Percentiles rank a stretch among this genome's conserved stretches.
These are phyloP conservation scores for Athrips mouffetella DNA, from an alignment of 2,888 invertebrate species.

Conservation along the genomic window DNA sequence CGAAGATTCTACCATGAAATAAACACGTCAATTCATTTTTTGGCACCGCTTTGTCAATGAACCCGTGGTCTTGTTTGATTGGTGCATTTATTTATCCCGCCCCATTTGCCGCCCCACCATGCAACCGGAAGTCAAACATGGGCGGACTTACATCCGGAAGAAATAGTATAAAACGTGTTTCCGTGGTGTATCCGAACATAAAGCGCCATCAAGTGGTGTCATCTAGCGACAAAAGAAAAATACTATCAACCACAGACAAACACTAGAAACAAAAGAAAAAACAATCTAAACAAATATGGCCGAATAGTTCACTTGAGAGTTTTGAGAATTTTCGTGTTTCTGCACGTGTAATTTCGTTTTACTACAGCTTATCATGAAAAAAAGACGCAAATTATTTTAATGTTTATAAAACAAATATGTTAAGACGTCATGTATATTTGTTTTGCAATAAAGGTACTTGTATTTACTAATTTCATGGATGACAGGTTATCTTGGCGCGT, in stretches of 20 bases:
- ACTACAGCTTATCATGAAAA: constrained; percentile 13
- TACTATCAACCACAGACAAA: neutral
- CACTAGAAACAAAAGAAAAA: neutral
- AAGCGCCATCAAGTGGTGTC: too few species aligned
- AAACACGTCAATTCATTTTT: constrained; percentile 59
- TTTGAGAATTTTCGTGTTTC: neutral
- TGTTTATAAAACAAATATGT: constrained; percentile 29
- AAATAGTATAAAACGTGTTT: neutral
- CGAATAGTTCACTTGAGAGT: neutral
- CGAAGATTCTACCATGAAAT: constrained; percentile 32
- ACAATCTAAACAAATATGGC: constrained; percentile 2
- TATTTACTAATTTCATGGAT: constrained; percentile 34
- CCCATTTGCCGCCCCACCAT: neutral
- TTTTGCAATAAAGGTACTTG: constrained; percentile 47
- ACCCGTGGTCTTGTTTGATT: constrained; percentile 63
- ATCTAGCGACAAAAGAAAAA: neutral
- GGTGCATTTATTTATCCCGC: constrained; percentile 45
- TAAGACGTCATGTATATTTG: constrained; percentile 23
- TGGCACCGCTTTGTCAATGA: constrained; percentile 57
- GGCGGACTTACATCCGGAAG: neutral
- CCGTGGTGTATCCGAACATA: constrained; percentile 2
- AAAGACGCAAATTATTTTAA: neutral
- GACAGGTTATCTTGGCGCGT: constrained; percentile 47
- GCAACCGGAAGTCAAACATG: neutral
- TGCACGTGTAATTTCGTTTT: neutral